These are phyloP conservation scores for Pseudopleuronectes americanus DNA, from an alignment of 2,797 vertebrate genomes.

Conservation along the genomic window DNA sequence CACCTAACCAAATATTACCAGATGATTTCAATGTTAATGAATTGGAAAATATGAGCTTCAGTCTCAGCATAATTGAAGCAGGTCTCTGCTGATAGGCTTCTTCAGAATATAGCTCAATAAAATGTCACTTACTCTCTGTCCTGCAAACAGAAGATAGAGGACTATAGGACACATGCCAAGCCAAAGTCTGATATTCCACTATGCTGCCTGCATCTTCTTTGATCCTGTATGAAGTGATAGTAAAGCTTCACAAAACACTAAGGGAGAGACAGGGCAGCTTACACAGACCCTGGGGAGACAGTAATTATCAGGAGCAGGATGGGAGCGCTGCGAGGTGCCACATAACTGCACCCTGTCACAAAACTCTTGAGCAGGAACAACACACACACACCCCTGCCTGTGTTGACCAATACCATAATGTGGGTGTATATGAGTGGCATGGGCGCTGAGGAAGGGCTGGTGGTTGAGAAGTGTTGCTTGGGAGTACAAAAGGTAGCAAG, in stretches of 20 bases:
- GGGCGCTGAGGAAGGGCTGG: not conserved
- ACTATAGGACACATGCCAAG: conserved; percentile 42
- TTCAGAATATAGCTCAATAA: conserved; percentile 48
- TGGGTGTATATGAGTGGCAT: not conserved
- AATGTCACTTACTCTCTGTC: conserved; percentile 47
- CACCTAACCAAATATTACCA: not conserved
- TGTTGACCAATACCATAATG: conserved; percentile 28
- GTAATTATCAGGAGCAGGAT: conserved; percentile 73
- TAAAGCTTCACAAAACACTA: conserved; percentile 41
- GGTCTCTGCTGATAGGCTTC: conserved; percentile 17
- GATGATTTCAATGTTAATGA: conserved; percentile 1
- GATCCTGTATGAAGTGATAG: conserved; percentile 48
- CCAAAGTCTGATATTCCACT: conserved; percentile 37
- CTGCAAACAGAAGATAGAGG: conserved; percentile 18
- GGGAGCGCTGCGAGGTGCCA: conserved; percentile 46
- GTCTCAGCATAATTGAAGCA: conserved; percentile 10
- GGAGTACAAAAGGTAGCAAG: conserved; percentile 33
- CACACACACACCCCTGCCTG: conserved; percentile 25
- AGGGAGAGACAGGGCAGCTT: conserved; percentile 28
- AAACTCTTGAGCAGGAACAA: conserved; percentile 52
- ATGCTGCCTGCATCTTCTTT: conserved; percentile 41
- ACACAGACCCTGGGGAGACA: conserved; percentile 54
- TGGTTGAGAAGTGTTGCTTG: conserved; percentile 35
- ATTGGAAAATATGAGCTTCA: conserved; percentile 5
- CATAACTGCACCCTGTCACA: conserved; percentile 62